Evolutionary conservation across 2,113 vertebrate genomes (phyloP), one percentile per base, ranked within the genome.

Genomic region (Leiothrix lutea): DNA sequence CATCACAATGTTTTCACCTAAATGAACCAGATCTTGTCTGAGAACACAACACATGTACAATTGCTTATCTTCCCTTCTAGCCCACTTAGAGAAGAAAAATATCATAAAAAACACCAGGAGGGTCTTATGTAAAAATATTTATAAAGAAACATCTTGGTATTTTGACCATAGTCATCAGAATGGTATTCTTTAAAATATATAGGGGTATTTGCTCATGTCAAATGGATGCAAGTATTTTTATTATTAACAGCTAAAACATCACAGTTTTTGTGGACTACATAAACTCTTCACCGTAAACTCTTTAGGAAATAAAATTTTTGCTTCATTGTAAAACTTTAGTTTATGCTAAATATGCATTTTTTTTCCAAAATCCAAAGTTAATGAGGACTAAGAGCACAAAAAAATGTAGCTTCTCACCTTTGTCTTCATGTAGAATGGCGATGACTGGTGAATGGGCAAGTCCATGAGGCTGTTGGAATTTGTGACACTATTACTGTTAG

Each of bases 401-500:
- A 85, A 94, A 28, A 35, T 6, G 36, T 23, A 42, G n/a, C 62
- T 96, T 94, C 98, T 99, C 97, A 99, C 99, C 98, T 99, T 99
- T 96, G 99, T 98, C 96, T 98, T 99, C 93, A 97, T 67, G 95
- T 98, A 98, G 97, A 99, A 98, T 71, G 98, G 98, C 0, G 97
- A 98, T 83, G 98, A 98, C 96, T 98, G 98, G 96, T 99, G 98
- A 93, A 98, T 90, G 45, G 98, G 97, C 94, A 98, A 97, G 97
- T 98, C 99, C 97, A 98, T 82, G 82, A 98, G 98, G 97, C 98
- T 99, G 88, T 96, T 99, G 83, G 98, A 98, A 97, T 98, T 98
- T 70, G 99, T 98, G 94, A 99, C 97, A 96, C 97, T 98, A 96
- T 98, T 99, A 98, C 98, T 98, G 94, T 98, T 99, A 92, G 96